These are phyloP conservation scores for Columbina picui DNA, from an alignment of 2,113 vertebrate species.

Conservation along the genomic window DNA sequence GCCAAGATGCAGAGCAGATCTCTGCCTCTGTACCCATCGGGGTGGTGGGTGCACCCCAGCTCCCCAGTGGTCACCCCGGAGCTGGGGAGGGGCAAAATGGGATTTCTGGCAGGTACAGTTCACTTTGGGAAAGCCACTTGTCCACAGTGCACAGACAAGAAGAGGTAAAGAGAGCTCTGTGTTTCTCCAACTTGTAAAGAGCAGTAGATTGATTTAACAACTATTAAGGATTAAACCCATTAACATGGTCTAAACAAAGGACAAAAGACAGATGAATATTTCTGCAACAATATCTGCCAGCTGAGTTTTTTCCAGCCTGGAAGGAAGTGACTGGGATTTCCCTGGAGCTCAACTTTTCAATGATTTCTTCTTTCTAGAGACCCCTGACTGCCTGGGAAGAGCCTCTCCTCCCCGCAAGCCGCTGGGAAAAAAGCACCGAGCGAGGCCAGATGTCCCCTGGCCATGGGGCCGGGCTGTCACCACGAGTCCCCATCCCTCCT, in stretches of 20 bases:
- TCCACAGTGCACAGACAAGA: not conserved
- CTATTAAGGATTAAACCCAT: not conserved
- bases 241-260: not conserved
- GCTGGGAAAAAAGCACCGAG: not conserved
- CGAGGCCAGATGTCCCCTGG: not conserved
- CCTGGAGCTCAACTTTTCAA: not conserved
- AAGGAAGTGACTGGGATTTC: conserved; percentile 8
- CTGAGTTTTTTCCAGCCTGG: not conserved
- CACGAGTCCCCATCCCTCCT: not conserved
- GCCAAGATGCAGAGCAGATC: not conserved
- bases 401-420: not conserved
- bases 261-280: not conserved
- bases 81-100: not conserved
- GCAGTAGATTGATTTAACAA: not conserved
- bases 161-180: not conserved
- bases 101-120: rapidly evolving
- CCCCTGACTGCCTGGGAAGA: not conserved
- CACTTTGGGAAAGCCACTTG: not conserved
- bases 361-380: not conserved
- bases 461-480: not conserved
- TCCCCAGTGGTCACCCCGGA: rapidly evolving
- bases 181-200: not conserved
- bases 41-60: not conserved
- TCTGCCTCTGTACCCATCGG: not conserved
- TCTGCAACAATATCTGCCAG: not conserved